phyloP scores from a whole-genome alignment of 2,888 invertebrate genomes.

The Cataglyphis livida region DNA sequence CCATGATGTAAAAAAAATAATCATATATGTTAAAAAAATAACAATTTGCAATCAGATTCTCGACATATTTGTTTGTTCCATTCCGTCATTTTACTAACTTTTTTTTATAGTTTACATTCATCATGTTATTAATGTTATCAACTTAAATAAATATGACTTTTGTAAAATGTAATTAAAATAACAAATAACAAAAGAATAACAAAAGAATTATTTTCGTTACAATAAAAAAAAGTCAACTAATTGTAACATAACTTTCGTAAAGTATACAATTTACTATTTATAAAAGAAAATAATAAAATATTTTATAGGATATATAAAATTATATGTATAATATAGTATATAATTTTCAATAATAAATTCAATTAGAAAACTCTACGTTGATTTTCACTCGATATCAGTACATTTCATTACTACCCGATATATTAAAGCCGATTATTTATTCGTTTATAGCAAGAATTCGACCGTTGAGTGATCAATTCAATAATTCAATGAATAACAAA shows the following conservation, averaged over 20 bases:
- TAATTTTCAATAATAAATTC: background rate
- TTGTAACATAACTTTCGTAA: background rate
- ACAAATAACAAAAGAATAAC: background rate
- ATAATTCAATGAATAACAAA: background rate
- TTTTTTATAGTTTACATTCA: too few species aligned
- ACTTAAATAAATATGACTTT: background rate
- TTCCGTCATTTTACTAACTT: too few species aligned
- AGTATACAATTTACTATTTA: background rate
- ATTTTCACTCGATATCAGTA: background rate
- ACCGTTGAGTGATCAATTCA: background rate
- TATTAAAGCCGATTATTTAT: background rate
- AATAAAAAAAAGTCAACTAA: background rate
- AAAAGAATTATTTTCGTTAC: background rate
- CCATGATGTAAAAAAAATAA: background rate
- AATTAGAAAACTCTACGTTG: background rate
- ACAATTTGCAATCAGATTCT: too few species aligned
- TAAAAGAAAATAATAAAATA: background rate
- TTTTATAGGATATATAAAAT: background rate
- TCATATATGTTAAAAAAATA: background rate
- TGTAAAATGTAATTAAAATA: background rate
- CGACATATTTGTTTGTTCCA: too few species aligned
- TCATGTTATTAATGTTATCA: too few species aligned
- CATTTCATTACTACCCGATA: background rate
- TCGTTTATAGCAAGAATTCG: background rate
- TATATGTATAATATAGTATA: background rate